A percentile compares a stretch with the other conserved stretches of the same genome.
Conservation (phyloP, 2,888 invertebrate species). For the Dorcus hopei region DNA sequence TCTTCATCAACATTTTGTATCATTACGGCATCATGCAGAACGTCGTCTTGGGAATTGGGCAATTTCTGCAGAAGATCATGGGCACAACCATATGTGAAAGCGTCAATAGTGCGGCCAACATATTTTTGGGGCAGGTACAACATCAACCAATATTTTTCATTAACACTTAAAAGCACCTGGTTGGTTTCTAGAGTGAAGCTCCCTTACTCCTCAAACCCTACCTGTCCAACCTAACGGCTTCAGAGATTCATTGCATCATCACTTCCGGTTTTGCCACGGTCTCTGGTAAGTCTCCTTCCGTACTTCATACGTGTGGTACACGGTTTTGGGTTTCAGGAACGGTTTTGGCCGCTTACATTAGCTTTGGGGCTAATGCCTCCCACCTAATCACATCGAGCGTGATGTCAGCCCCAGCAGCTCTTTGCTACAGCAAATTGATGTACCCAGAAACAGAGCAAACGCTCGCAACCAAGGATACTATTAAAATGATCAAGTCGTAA, state of each 20-base stretch:
- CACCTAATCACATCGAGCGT: constrained; percentile 90
- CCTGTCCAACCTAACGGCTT: constrained; percentile 76
- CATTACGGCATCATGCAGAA: constrained; percentile 87
- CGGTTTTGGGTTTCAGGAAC: constrained; percentile 55
- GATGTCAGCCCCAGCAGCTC: constrained; percentile 93
- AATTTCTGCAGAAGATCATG: constrained; percentile 66
- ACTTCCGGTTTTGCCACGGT: constrained; percentile 94
- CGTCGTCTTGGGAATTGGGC: constrained; percentile 77
- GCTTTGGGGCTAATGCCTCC: constrained; percentile 82
- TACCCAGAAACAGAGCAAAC: constrained; percentile 88
- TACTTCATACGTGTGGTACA: background rate
- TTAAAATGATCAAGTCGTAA: constrained; percentile 69
- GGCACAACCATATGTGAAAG: constrained; percentile 94
- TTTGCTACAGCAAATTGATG: constrained; percentile 86
- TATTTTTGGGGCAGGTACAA: constrained; percentile 86
- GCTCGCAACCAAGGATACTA: constrained; percentile 70
- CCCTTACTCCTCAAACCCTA: constrained; percentile 87
- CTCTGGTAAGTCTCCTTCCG: constrained; percentile 58
- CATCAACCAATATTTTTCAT: background rate
- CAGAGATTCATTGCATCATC: constrained; percentile 92
- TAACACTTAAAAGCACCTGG: background rate
- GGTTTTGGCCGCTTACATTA: constrained; percentile 89
- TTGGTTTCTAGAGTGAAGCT: constrained; percentile 75
- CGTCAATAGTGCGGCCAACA: constrained; percentile 87
- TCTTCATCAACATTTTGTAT: constrained; percentile 84